Base-by-base conservation (phyloP, 2,113 vertebrate genomes). In the Hemiprocne comata region DNA sequence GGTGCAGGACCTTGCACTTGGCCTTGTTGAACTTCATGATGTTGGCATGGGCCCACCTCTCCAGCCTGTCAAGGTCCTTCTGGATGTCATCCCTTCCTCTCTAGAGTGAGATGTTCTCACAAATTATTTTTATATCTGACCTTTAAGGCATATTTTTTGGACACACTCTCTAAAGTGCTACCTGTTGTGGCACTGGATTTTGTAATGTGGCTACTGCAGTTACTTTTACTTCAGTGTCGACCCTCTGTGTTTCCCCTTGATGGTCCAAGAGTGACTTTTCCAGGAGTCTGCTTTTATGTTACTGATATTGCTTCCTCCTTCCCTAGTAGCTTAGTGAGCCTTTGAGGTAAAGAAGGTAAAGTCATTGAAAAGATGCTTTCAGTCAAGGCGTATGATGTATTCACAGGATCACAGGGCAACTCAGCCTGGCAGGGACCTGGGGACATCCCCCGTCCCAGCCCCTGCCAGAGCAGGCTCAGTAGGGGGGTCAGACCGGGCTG, bases 401-500 rank as follows among this genome's bases (percentile, higher is more conserved):
- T 50, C 13, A 10, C 10, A n/a, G n/a, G 28, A 58, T 79, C n/a
- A 48, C 3, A 28, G 72, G 16, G 4, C 46, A 60, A 29, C 7
- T 64, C 9, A 46, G 34, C 10, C 16, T 40, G 28, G 7, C 31
- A 53, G 57, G 33, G 10, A 54, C 23, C 2, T 33, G 15, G 19
- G 74, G 10, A 90, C 23, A 11, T 78, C 20, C 57, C 16, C 75
- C 26, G n/a, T 53, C 17, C 20, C 20, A 66, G 20, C 5, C 38
- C 10, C 38, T 60, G 28, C 20, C 36, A 31, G 28, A 60, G 34
- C 31, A 36, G 33, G 6, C 13, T 73, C 28, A 74, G 8, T 6
- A 1, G 1, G 6, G 4, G 7, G 0, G 1, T 46, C 50, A 57
- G 38, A 24, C 0, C 0, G 7, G 6, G 9, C 23, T 70, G 33